Percentiles rank a stretch among this genome's conserved stretches.
These are phyloP conservation scores for Myathropa florea DNA, from an alignment of 2,888 invertebrate species.

Conservation along the genomic window DNA sequence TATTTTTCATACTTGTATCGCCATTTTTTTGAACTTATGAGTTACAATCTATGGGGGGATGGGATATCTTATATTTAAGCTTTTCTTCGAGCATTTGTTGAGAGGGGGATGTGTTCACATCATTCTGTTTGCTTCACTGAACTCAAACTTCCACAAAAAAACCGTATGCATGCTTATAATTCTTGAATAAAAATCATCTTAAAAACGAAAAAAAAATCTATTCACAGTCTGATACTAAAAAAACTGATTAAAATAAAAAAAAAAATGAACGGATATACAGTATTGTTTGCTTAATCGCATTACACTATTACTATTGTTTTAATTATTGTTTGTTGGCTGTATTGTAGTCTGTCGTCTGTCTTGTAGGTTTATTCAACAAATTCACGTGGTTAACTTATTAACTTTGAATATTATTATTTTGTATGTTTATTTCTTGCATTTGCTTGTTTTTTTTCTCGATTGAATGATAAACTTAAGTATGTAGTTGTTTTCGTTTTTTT, in stretches of 20 bases:
- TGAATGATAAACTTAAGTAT: constrained; percentile 66
- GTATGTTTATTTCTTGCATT: constrained; percentile 23
- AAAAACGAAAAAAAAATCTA: not conserved
- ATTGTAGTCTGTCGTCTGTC: not conserved
- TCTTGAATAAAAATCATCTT: not conserved
- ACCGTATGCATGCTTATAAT: not conserved
- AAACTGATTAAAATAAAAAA: not conserved
- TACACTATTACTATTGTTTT: not conserved
- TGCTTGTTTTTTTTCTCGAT: constrained; percentile 31
- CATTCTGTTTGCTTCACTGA: not conserved
- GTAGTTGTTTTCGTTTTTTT: constrained; percentile 33
- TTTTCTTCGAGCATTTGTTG: too few relatives aligned
- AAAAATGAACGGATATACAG: not conserved
- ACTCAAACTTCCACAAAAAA: not conserved
- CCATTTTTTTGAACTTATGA: too few relatives aligned
- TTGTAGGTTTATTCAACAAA: not conserved
- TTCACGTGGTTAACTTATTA: constrained; percentile 41
- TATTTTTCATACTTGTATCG: too few relatives aligned
- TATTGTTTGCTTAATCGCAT: not conserved
- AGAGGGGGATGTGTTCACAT: not conserved
- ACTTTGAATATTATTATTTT: constrained; percentile 53
- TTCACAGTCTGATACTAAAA: not conserved
- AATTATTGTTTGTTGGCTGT: not conserved
- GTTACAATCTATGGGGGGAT: too few relatives aligned
- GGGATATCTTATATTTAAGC: too few relatives aligned